A percentile compares a stretch with the other conserved stretches of the same genome.
phyloP scores from a whole-genome alignment of 2,113 vertebrate species.

The Alexandromys fortis region DNA sequence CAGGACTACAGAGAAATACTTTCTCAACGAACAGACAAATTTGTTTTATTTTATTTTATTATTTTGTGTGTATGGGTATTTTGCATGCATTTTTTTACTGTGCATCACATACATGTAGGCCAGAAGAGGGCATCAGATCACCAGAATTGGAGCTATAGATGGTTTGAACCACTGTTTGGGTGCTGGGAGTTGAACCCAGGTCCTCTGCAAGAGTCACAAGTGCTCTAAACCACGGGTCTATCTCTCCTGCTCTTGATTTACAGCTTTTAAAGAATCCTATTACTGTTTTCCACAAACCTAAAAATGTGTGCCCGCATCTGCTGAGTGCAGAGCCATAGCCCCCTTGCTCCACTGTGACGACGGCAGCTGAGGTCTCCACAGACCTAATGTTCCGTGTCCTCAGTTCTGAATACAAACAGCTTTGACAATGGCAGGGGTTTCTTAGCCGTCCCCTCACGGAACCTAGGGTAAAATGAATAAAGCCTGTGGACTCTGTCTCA shows the following conservation, averaged over 20 bases:
- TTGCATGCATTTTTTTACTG: background rate
- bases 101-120: background rate
- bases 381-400: background rate
- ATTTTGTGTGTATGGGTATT: background rate
- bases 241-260: background rate
- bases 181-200: background rate
- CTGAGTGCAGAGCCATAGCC: accelerated
- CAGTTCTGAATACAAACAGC: background rate
- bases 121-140: background rate
- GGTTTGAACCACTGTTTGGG: background rate
- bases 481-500: background rate
- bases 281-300: background rate
- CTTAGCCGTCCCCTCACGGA: background rate
- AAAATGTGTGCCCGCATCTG: accelerated
- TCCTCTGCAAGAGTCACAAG: background rate
- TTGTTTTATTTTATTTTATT: background rate
- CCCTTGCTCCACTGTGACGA: background rate
- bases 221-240: background rate
- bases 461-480: background rate
- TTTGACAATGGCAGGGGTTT: background rate
- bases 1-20: background rate
- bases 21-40: background rate
- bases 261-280: accelerated
- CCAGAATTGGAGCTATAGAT: background rate
- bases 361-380: accelerated